Evolutionary conservation across 1,140 invertebrate genomes (phyloP), one percentile per base, ranked within the genome.

Genomic region (Caenorhabditis latens): DNA sequence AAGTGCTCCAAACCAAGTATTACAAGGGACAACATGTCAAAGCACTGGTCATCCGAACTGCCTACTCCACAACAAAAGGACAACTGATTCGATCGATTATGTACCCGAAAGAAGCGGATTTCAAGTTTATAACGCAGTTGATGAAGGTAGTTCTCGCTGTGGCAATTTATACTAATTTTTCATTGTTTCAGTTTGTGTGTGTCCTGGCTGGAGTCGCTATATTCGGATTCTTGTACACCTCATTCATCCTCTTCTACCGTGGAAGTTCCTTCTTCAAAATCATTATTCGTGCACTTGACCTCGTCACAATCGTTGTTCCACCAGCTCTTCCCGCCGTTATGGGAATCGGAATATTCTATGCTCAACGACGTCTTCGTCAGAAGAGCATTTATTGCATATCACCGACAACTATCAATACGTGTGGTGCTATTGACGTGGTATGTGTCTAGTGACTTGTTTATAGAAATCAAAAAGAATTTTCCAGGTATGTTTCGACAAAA

Each of bases 231-330:
- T 93, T 96, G 46, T 98, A 98, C 90, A 97, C 96, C 0, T 93
- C 97, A 40, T 94, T 95, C 11, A 94, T 95, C 9, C 97, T 97
- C 95, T 96, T 97, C 93, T 90, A 87, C 11, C 83, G 91, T 71
- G 93, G 93, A 19, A 92, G 93, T 50, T 63, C 85, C 8, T 84
- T 89, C 2, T 79, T 88, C 6, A 90, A 93, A 42, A 93, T 94
- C 19, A 91, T 94, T 58, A 85, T 94, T 5, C 43, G 94, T n/a
- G 90, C 96, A 2, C 93, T 98, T 63, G 97, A 98, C 93, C 95
- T 98, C 48, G 95, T 98, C 13, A 98, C 97, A 0, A 98, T 98
- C 79, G 96, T 97, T 0, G 96, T 99, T 8, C 97, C 97, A 9
- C 97, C 97, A 7, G 92, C 92, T 14, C 83, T 92, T 40, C 92